A percentile compares a stretch with the other conserved stretches of the same genome.
phyloP scores from a whole-genome alignment of 2,113 vertebrate genomes.

The Phaethornis superciliosus region DNA sequence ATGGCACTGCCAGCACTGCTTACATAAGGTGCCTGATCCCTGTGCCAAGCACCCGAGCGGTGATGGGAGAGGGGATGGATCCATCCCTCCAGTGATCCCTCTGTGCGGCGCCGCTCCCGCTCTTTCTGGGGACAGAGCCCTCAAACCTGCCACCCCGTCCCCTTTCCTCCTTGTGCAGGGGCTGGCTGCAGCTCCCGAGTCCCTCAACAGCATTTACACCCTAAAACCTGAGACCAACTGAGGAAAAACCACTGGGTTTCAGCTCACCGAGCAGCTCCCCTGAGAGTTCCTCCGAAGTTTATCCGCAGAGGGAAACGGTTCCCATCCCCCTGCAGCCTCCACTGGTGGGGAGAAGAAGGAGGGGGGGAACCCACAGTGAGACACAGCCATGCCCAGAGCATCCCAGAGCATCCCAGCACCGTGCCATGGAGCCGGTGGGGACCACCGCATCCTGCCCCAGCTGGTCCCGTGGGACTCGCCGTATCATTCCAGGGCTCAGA shows the following conservation, averaged over 20 bases:
- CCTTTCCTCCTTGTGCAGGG: not conserved
- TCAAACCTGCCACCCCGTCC: not conserved
- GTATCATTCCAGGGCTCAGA: not conserved
- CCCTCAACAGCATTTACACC: not conserved
- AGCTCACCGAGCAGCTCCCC: not conserved
- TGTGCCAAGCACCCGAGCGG: not conserved
- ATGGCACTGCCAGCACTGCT: not conserved
- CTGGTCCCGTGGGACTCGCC: rapidly evolving
- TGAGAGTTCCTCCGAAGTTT: not conserved
- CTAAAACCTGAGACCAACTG: rapidly evolving
- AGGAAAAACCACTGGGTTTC: rapidly evolving
- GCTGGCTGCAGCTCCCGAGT: not conserved
- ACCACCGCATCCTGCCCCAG: not conserved
- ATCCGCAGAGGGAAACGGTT: not conserved
- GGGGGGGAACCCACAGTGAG: not conserved
- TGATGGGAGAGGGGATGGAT: not conserved
- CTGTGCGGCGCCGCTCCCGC: rapidly evolving
- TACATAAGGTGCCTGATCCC: not conserved
- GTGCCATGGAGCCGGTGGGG: rapidly evolving
- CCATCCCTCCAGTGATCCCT: not conserved
- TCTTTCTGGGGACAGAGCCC: not conserved
- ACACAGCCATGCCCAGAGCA: rapidly evolving
- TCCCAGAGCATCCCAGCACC: rapidly evolving
- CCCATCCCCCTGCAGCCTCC: not conserved
- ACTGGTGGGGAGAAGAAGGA: not conserved